phyloP scores from a whole-genome alignment of 1,140 invertebrate genomes.

The Megathymus violae region DNA sequence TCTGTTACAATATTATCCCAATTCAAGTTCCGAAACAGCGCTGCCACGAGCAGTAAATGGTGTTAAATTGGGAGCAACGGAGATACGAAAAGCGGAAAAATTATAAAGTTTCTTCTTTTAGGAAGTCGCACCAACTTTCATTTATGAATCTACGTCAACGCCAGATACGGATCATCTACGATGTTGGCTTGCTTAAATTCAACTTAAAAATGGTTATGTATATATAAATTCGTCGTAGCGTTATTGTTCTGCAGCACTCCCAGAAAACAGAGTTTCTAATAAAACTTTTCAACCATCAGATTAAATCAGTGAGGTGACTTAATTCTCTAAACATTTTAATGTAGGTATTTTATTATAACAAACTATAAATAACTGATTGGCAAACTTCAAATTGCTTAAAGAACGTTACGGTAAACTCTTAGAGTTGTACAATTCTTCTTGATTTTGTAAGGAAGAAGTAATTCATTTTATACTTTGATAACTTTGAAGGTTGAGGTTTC shows the following conservation, averaged over 20 bases:
- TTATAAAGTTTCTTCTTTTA: slow-evolving; percentile 31
- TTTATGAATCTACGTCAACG: slow-evolving; percentile 13
- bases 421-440: too few species aligned
- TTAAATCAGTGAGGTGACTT: too few species aligned
- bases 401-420: too few species aligned
- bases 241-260: background rate
- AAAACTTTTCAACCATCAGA: background rate
- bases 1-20: slow-evolving; percentile 27
- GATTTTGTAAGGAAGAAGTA: too few species aligned
- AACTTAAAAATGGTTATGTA: background rate
- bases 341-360: too few species aligned
- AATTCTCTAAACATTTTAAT: too few species aligned
- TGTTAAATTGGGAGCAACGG: slow-evolving; percentile 15
- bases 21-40: slow-evolving; percentile 21
- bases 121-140: slow-evolving; percentile 2
- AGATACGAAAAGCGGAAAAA: slow-evolving; percentile 29
- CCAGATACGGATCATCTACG: slow-evolving; percentile 1
- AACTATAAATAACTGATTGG: too few species aligned
- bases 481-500: too few species aligned
- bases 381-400: too few species aligned
- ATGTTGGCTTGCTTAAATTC: background rate
- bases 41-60: slow-evolving; percentile 29
- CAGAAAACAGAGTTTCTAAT: background rate
- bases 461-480: too few species aligned
- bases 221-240: background rate